Evolutionary conservation across 2,113 vertebrate genomes (phyloP).

Genomic region (Heliornis fulica): DNA sequence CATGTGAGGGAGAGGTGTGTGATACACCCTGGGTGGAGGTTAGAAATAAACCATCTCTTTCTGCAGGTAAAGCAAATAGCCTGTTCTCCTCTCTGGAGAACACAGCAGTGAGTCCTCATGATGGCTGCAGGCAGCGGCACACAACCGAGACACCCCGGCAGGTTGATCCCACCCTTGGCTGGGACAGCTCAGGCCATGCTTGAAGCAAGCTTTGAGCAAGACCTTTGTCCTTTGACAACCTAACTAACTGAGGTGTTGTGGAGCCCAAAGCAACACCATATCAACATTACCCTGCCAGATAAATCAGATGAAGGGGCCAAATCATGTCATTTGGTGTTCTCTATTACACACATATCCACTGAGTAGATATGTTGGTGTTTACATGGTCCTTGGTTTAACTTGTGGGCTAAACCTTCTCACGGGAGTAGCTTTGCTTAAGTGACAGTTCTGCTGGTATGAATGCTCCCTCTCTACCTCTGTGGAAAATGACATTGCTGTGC

Average conservation of each 20-base stretch:
- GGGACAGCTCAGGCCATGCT: neutral
- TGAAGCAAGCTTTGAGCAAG: neutral
- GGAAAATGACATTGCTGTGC: neutral
- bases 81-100: neutral
- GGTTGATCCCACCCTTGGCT: neutral
- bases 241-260: no score
- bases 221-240: neutral
- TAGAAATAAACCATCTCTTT: neutral
- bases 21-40: neutral
- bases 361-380: rapidly evolving
- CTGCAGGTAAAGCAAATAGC: neutral
- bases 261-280: neutral
- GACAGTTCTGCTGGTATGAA: neutral
- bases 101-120: rapidly evolving
- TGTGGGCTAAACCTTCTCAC: rapidly evolving
- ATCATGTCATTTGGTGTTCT: rapidly evolving
- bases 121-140: rapidly evolving
- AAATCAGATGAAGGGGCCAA: neutral
- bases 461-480: neutral
- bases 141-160: rapidly evolving
- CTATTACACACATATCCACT: rapidly evolving
- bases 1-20: neutral
- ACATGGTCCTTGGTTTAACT: neutral
- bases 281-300: rapidly evolving
- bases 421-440: neutral